Evolutionary conservation across 1,140 invertebrate genomes (phyloP).

Genomic region (Melipona quadrifasciata): DNA sequence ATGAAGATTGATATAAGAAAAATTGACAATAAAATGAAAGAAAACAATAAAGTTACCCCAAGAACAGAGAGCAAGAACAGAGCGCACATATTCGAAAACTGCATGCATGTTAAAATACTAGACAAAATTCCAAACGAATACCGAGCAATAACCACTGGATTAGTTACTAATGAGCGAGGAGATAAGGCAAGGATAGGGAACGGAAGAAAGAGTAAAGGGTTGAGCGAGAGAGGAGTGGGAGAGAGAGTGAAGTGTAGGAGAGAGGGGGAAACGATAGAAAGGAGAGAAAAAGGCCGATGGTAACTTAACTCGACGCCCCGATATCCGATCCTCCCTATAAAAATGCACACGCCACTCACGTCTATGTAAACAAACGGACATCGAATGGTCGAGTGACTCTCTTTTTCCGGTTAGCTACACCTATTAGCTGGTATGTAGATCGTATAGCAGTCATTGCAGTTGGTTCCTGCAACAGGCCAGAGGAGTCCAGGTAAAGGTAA

Average conservation of each 20-base stretch:
- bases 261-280: constrained; percentile 25
- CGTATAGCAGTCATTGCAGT: constrained; percentile 50
- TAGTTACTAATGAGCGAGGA: constrained; percentile 13
- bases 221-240: constrained; percentile 4
- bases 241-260: not conserved
- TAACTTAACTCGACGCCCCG: constrained; percentile 55
- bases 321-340: constrained; percentile 56
- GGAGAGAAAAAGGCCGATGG: constrained; percentile 38
- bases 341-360: constrained; percentile 54
- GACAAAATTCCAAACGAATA: too few species aligned
- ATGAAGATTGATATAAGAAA: too few species aligned
- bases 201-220: not conserved
- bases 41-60: too few species aligned
- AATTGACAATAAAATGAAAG: too few species aligned
- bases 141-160: too few species aligned
- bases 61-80: too few species aligned
- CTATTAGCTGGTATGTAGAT: constrained; percentile 58
- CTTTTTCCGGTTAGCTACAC: constrained; percentile 59
- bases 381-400: constrained; percentile 59
- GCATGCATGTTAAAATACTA: too few species aligned
- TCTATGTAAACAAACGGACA: constrained; percentile 58
- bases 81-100: too few species aligned
- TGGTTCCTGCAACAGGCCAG: constrained; percentile 35
- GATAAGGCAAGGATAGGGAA: not conserved
- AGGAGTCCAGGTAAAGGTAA: constrained; percentile 16